A percentile compares a stretch with the other conserved stretches of the same genome.
Conservation (phyloP, 2,888 invertebrate genomes). For the Ectemnius cavifrons region DNA sequence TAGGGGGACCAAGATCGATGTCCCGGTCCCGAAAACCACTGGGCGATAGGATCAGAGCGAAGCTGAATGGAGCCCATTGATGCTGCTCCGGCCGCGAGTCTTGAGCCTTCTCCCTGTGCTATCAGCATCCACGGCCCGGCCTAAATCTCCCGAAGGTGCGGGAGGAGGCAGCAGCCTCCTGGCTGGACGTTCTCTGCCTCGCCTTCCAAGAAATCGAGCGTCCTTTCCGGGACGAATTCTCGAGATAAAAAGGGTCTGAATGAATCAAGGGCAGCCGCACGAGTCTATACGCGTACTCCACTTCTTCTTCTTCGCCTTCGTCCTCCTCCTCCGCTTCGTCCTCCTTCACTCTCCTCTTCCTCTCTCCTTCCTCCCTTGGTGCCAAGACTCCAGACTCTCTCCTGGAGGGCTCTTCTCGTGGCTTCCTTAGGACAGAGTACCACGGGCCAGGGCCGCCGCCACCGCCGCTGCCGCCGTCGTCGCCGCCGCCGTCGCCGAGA, state of each 20-base stretch:
- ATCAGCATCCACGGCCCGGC: conserved; percentile 61
- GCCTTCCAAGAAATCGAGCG: conserved; percentile 76
- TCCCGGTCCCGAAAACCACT: conserved; percentile 69
- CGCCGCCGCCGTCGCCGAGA: conserved; percentile 46
- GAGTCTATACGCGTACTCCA: conserved; percentile 44
- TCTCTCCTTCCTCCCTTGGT: neutral
- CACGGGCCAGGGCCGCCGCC: neutral
- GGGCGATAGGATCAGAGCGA: conserved; percentile 68
- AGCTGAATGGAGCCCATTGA: conserved; percentile 75
- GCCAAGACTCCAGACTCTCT: conserved; percentile 9
- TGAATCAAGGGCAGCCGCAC: conserved; percentile 75
- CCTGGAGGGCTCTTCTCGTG: conserved; percentile 10
- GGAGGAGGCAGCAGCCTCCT: neutral
- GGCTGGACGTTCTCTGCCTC: conserved; percentile 36
- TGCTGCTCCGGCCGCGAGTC: conserved; percentile 57
- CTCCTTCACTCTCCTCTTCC: neutral
- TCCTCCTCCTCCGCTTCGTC: conserved; percentile 6
- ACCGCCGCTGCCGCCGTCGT: conserved; percentile 16
- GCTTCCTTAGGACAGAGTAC: neutral
- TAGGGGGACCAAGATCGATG: conserved; percentile 77
- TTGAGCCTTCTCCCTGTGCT: conserved; percentile 54
- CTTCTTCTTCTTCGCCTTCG: conserved; percentile 5
- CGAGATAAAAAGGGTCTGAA: conserved; percentile 77
- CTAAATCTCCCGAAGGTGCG: conserved; percentile 50
- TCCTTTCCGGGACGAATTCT: conserved; percentile 78